phyloP scores from a whole-genome alignment of 92 coral and sea anemone species.

The Palythoa grandis region DNA sequence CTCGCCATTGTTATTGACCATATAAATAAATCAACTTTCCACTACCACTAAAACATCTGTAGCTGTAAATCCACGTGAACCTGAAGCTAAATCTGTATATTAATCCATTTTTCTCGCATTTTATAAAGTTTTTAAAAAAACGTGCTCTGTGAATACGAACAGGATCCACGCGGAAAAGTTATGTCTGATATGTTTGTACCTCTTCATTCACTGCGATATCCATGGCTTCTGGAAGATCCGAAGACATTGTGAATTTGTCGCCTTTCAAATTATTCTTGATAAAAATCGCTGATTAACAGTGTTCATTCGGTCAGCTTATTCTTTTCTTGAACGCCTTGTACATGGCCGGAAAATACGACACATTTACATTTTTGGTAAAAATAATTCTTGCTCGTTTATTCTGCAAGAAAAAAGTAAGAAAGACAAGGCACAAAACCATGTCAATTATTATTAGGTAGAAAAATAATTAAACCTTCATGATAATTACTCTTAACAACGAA shows the following conservation, averaged over 20 bases:
- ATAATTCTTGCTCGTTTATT: neutral
- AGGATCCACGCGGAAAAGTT: neutral
- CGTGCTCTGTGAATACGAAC: neutral
- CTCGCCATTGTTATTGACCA: no score
- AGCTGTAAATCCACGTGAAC: no score
- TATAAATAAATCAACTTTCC: no score
- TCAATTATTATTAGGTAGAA: neutral
- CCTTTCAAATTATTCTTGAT: neutral
- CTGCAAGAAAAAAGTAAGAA: neutral
- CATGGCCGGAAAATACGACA: neutral
- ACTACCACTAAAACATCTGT: no score
- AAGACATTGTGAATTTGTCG: slow-evolving; percentile 30
- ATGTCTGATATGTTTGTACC: neutral
- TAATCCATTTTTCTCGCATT: no score
- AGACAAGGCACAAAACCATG: slow-evolving; percentile 1
- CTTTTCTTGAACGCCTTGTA: neutral
- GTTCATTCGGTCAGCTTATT: neutral
- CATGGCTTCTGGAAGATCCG: slow-evolving; percentile 41
- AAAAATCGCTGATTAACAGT: neutral
- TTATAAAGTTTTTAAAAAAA: neutral
- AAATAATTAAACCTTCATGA: neutral
- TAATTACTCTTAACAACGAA: no score
- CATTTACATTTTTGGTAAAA: neutral
- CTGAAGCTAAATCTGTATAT: no score
- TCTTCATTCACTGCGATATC: slow-evolving; percentile 37